These are phyloP conservation scores for Phrixothrix hirtus DNA, from an alignment of 2,888 invertebrate genomes.

Conservation along the genomic window DNA sequence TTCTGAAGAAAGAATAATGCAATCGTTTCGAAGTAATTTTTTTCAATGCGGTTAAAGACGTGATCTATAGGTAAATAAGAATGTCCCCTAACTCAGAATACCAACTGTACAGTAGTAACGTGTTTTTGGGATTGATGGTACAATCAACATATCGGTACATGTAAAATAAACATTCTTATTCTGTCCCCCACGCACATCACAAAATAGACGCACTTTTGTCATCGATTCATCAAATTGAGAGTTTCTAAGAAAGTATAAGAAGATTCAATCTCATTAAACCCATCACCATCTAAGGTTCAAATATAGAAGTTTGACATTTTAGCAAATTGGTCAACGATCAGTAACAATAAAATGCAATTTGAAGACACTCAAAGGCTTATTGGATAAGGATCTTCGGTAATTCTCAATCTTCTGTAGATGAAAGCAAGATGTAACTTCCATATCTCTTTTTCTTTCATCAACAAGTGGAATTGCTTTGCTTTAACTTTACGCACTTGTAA, in stretches of 20 bases:
- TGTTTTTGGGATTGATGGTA: not conserved
- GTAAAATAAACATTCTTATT: no score
- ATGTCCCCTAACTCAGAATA: conserved; percentile 1
- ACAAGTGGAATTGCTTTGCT: no score
- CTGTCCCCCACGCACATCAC: conserved; percentile 2
- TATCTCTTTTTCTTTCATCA: no score
- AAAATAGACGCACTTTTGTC: conserved; percentile 5
- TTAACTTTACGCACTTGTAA: no score
- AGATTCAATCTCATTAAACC: conserved; percentile 3
- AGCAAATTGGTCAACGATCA: conserved; percentile 2
- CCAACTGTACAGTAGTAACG: not conserved
- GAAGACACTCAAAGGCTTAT: not conserved
- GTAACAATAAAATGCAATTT: conserved; percentile 5
- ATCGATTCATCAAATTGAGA: conserved; percentile 1
- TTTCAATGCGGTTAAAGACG: not conserved
- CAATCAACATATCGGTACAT: not conserved
- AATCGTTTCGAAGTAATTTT: not conserved
- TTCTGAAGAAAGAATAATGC: not conserved
- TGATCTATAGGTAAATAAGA: not conserved
- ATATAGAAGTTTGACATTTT: conserved; percentile 3
- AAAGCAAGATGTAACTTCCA: no score
- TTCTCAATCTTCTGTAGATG: not conserved
- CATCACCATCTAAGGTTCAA: conserved; percentile 5
- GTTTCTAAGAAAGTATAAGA: no score
- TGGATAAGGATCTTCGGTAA: not conserved